phyloP scores from a whole-genome alignment of 2,797 vertebrate species.

The Diplodus puntazzo region DNA sequence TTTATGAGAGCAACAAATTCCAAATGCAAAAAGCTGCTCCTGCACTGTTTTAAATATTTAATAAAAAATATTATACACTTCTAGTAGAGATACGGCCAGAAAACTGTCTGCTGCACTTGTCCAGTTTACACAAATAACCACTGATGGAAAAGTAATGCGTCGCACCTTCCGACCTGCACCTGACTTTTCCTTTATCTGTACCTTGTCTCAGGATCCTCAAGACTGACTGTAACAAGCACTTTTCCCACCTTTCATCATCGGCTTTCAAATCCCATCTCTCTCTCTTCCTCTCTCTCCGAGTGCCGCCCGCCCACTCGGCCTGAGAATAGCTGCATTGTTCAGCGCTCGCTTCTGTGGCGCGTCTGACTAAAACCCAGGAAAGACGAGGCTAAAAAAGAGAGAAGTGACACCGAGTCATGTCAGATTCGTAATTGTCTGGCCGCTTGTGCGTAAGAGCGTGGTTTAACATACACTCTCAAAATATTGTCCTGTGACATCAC shows the following conservation, averaged over 20 bases:
- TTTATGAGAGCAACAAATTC: conserved; percentile 26
- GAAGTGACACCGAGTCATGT: conserved; percentile 33
- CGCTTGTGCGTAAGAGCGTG: background rate
- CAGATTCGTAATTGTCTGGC: conserved; percentile 15
- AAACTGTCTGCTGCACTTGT: conserved; percentile 24
- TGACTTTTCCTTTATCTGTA: conserved; percentile 38
- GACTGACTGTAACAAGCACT: conserved; percentile 68
- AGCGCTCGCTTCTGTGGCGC: conserved; percentile 42
- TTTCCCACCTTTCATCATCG: conserved; percentile 63
- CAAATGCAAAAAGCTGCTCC: conserved; percentile 12
- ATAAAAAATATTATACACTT: conserved; percentile 15
- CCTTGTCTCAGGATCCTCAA: conserved; percentile 43
- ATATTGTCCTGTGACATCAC: conserved; percentile 16
- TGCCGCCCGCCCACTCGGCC: conserved; percentile 62
- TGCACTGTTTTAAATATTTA: conserved; percentile 36
- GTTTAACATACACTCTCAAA: conserved; percentile 19
- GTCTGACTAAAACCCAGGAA: conserved; percentile 52
- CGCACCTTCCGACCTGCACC: conserved; percentile 34
- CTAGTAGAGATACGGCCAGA: background rate
- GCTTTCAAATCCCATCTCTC: conserved; percentile 52
- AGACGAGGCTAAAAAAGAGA: conserved; percentile 18
- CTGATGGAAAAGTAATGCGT: conserved; percentile 5
- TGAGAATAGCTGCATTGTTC: conserved; percentile 75
- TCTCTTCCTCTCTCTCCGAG: background rate
- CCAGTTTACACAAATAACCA: conserved; percentile 5